Base-by-base conservation (phyloP, 2,113 vertebrate species). In the Pholis gunnellus region DNA sequence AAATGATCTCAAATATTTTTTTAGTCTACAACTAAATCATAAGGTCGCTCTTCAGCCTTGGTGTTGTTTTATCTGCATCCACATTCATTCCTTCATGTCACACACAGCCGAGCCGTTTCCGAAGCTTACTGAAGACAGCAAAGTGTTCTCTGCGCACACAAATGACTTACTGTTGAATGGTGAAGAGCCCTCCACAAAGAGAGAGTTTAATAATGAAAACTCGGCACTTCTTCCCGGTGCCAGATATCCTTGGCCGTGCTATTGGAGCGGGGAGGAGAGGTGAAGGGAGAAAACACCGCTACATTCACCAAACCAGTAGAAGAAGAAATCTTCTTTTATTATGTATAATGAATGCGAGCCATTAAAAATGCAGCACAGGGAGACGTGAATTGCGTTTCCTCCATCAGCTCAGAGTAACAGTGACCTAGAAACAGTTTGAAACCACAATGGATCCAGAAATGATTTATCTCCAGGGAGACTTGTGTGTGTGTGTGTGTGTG, bases 301-400 rank as follows among this genome's bases (percentile, higher is more conserved):
- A 25, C 63, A 20, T 78, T 68, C 78, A 68, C 54, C 9, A 87
- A 73, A 80, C 29, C 64, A 78, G 48, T 25, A 56, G 2, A 29
- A 56, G 2, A 9, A 34, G 40, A 54, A 27, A 38, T 77, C 2
- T 38, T 56, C 22, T 36, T 66, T 36, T 52, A 68, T 52, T 73
- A 88, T 56, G 69, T 68, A 82, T 88, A 84, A 94, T 82, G 77
- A 86, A 90, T 89, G 78, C 15, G 18, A 38, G 18, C 44, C 36
- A 89, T 92, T 78, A 92, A 92, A 91, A 86, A 92, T 90, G 87
- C 88, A 92, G 15, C 36, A 61, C 42, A 18, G 0, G 34, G 61
- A 60, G 74, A 87, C 25, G 44, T 68, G 72, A 83, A 70, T 67
- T 82, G 42, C 40, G 67, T 67, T 52, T 79, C 50, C 63, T 77